phyloP scores from a whole-genome alignment of 2,113 vertebrate species.

The Butorides virescens region DNA sequence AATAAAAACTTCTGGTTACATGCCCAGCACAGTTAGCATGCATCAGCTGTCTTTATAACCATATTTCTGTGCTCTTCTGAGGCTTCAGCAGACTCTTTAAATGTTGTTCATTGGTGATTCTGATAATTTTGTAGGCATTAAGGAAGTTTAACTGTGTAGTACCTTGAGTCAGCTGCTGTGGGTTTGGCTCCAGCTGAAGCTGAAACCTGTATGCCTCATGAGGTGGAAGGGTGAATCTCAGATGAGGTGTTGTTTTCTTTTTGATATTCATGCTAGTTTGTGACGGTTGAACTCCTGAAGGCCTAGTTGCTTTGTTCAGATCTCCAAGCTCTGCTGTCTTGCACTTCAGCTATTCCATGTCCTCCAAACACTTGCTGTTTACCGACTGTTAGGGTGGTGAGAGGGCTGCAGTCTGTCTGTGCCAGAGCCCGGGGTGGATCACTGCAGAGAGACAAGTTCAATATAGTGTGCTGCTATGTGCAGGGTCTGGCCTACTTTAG shows the following conservation, averaged over 20 bases:
- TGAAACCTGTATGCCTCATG: neutral
- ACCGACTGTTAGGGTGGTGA: neutral
- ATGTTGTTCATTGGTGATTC: neutral
- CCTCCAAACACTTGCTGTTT: neutral
- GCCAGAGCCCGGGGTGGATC: neutral
- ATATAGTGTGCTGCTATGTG: neutral
- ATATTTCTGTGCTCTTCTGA: neutral
- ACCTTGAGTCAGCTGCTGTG: neutral
- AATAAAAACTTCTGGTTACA: neutral
- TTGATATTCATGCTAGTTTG: neutral
- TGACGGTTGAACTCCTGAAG: neutral
- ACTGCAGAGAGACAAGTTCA: neutral
- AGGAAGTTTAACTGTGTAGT: neutral
- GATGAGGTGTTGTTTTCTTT: neutral
- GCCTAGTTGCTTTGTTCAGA: neutral
- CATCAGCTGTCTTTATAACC: neutral
- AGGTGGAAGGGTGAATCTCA: neutral
- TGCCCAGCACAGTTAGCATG: neutral
- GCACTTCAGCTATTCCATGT: neutral
- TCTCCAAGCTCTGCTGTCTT: neutral
- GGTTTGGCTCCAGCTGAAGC: neutral
- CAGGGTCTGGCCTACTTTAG: neutral
- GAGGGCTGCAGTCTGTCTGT: neutral
- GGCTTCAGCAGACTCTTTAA: neutral
- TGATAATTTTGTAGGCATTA: neutral